These are phyloP conservation scores for Hippolais icterina DNA, from an alignment of 2,113 vertebrate species.

Conservation along the genomic window DNA sequence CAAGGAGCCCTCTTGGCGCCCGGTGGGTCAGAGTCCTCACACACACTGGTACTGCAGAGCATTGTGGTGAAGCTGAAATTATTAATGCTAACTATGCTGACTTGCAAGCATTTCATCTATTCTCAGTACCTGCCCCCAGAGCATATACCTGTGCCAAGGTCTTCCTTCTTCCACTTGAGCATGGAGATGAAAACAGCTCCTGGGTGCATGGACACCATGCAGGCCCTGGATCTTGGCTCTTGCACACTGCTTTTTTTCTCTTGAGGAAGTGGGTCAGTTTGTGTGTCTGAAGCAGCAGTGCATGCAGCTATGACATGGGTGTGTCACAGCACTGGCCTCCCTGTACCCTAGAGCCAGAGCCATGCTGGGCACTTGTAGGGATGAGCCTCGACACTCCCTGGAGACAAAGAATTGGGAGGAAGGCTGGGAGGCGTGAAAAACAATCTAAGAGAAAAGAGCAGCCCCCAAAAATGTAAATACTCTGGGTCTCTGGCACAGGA, in stretches of 20 bases:
- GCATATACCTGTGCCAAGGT: not conserved
- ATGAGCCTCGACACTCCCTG: fast-evolving
- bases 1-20: not conserved
- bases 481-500: not conserved
- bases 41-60: not conserved
- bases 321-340: not conserved
- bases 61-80: not conserved
- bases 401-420: not conserved
- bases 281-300: not conserved
- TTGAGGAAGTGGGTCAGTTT: not conserved
- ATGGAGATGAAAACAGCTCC: not conserved
- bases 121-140: not conserved
- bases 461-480: not conserved
- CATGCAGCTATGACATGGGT: not conserved
- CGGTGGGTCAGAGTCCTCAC: not conserved
- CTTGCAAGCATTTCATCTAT: fast-evolving
- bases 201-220: too few species aligned
- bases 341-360: not conserved
- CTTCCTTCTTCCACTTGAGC: not conserved
- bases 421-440: not conserved
- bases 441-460: not conserved
- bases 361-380: not conserved
- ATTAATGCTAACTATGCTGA: not conserved
- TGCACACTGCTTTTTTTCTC: not conserved
- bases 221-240: not conserved